Conservation (phyloP, 2,797 vertebrate species). For the Trachops cirrhosus region DNA sequence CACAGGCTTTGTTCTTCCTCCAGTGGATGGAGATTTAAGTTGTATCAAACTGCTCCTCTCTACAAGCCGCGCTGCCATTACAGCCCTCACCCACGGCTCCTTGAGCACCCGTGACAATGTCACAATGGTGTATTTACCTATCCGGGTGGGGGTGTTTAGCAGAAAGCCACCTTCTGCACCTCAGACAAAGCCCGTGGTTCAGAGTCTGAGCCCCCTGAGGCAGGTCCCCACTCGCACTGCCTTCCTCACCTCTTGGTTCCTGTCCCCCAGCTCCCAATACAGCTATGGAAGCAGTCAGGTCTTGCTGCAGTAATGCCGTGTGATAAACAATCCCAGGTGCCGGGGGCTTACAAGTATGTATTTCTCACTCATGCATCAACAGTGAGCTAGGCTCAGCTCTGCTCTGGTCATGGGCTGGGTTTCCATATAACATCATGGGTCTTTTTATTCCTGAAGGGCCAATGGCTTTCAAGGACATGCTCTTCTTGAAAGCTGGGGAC, state of each 20-base stretch:
- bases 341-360: rapidly evolving
- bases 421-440: neutral
- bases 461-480: neutral
- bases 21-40: rapidly evolving
- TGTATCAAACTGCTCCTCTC: neutral
- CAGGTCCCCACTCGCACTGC: neutral
- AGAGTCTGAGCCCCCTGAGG: neutral
- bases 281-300: neutral
- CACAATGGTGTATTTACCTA: too few species aligned
- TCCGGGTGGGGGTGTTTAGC: rapidly evolving
- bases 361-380: neutral
- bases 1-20: neutral
- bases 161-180: neutral
- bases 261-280: neutral
- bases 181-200: neutral
- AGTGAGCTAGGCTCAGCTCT: neutral
- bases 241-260: neutral
- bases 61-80: neutral
- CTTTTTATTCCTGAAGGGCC: neutral
- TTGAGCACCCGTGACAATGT: neutral
- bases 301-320: neutral
- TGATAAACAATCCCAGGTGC: neutral
- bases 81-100: rapidly evolving
- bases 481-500: neutral
- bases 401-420: rapidly evolving